Conservation (phyloP, 2,113 vertebrate genomes). For the Isichthys henryi region DNA sequence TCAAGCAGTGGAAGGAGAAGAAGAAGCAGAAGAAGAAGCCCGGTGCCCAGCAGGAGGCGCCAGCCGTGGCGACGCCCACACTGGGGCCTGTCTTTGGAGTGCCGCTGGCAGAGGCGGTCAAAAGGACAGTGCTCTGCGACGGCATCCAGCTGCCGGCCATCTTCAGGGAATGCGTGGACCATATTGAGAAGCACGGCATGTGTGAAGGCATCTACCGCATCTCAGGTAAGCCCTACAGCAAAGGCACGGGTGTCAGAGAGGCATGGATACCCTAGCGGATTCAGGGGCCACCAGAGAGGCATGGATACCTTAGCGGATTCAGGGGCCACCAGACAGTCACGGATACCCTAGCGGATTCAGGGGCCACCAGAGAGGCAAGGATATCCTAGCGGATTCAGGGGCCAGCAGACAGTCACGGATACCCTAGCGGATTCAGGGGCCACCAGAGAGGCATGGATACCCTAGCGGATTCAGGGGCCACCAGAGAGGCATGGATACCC, state of each 20-base stretch:
- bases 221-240: conserved; percentile 68
- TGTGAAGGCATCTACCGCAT: conserved; percentile 98
- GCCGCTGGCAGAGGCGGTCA: conserved; percentile 64
- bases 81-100: background rate
- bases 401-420: too few species aligned
- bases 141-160: conserved; percentile 83
- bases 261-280: background rate
- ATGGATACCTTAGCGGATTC: too few species aligned
- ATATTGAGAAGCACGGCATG: conserved; percentile 90
- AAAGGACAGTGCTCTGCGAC: conserved; percentile 84
- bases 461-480: too few species aligned
- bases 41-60: conserved; percentile 68
- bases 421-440: too few species aligned
- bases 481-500: too few species aligned
- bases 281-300: background rate
- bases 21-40: conserved; percentile 96
- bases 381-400: too few species aligned
- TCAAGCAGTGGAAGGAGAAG: conserved; percentile 99
- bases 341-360: too few species aligned
- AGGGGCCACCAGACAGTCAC: background rate
- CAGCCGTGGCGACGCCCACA: background rate
- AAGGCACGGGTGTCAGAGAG: background rate
- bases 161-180: conserved; percentile 93
- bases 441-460: too few species aligned
- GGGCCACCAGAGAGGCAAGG: too few species aligned